These are phyloP conservation scores for Takifugu bimaculatus DNA, from an alignment of 2,113 vertebrate species.

Conservation along the genomic window DNA sequence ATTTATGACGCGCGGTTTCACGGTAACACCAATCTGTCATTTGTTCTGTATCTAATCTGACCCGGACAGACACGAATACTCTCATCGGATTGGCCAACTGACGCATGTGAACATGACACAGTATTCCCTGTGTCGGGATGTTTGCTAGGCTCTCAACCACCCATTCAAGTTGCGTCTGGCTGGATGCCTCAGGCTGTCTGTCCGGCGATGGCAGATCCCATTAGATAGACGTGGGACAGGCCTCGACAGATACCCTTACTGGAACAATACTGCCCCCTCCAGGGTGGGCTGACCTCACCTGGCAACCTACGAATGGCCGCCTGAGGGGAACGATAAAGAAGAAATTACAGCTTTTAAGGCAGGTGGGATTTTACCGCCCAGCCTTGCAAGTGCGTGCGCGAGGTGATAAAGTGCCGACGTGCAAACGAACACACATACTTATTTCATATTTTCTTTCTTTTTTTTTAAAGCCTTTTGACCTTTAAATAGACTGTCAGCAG, in stretches of 20 bases:
- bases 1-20: too few relatives aligned
- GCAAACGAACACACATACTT: not conserved
- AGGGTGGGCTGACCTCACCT: constrained; percentile 53
- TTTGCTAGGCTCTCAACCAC: not conserved
- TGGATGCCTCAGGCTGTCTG: constrained; percentile 18
- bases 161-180: constrained; percentile 14
- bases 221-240: constrained; percentile 30
- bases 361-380: constrained; percentile 1
- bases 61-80: not conserved
- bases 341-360: not conserved
- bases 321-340: constrained; percentile 20
- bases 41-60: too few relatives aligned
- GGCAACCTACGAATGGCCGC: constrained; percentile 23
- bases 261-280: constrained; percentile 56
- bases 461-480: constrained; percentile 24
- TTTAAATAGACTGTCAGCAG: constrained; percentile 8
- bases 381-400: not conserved
- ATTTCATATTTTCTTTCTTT: constrained; percentile 3
- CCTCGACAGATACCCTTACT: constrained; percentile 32
- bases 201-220: constrained; percentile 19
- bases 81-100: not conserved
- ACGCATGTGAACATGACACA: not conserved
- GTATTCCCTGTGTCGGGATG: too few relatives aligned
- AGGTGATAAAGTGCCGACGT: not conserved
- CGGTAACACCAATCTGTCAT: too few relatives aligned